Evolutionary conservation across 2,113 vertebrate genomes (phyloP).

Genomic region (Corythornis madagascariensis): DNA sequence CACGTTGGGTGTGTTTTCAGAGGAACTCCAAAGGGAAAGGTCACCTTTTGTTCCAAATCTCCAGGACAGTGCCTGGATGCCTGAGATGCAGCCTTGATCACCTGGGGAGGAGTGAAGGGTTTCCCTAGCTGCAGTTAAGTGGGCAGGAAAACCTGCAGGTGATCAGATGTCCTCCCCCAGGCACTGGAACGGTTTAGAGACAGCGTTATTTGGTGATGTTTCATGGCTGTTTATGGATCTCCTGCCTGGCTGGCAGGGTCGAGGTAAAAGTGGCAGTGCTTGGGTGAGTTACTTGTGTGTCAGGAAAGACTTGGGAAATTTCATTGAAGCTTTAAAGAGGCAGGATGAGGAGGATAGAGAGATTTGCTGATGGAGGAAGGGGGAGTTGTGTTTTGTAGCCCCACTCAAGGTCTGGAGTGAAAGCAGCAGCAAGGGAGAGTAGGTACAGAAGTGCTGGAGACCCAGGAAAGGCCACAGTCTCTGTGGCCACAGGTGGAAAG

Average conservation of each 20-base stretch:
- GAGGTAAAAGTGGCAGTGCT: background rate
- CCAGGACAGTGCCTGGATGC: accelerated
- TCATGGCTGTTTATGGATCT: background rate
- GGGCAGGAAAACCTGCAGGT: background rate
- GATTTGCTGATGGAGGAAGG: background rate
- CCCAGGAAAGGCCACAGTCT: accelerated
- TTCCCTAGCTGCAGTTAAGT: background rate
- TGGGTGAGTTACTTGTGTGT: background rate
- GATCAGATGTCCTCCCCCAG: background rate
- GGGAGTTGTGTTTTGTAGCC: background rate
- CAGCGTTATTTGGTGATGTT: background rate
- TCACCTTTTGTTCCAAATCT: background rate
- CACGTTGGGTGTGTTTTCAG: background rate
- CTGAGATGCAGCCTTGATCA: background rate
- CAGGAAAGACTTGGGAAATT: background rate
- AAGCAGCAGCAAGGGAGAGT: background rate
- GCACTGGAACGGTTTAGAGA: accelerated
- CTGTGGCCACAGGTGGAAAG: background rate
- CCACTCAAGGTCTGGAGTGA: background rate
- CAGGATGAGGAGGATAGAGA: background rate
- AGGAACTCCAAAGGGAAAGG: background rate
- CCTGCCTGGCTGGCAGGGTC: background rate
- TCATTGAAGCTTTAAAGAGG: background rate
- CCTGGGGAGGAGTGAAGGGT: background rate
- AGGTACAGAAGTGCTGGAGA: background rate